Percentiles rank a stretch among this genome's conserved stretches.
Conservation (phyloP, 2,888 invertebrate species). For the Psylliodes chrysocephalus region DNA sequence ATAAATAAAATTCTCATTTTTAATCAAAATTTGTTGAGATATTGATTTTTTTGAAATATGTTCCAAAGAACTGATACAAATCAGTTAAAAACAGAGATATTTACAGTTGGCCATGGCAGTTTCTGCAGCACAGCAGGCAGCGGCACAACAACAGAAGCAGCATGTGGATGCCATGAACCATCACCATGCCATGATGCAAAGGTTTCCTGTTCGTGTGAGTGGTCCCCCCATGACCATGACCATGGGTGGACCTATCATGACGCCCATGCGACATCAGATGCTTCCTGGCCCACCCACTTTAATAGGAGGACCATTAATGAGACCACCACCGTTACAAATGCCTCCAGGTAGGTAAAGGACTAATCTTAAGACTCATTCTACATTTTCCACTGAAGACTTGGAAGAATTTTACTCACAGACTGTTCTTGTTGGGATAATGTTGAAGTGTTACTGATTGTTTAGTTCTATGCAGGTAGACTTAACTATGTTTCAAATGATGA, state of each 20-base stretch:
- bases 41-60: no score
- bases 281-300: slow-evolving; percentile 63
- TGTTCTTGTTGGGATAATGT: not conserved
- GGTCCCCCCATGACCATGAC: slow-evolving; percentile 63
- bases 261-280: slow-evolving; percentile 62
- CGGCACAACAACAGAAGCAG: slow-evolving; percentile 64
- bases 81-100: no score
- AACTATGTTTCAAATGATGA: not conserved
- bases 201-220: slow-evolving; percentile 65
- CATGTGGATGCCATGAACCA: slow-evolving; percentile 62
- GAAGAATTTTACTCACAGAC: not conserved
- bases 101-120: slow-evolving; percentile 64
- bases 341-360: slow-evolving; percentile 70
- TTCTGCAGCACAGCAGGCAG: slow-evolving; percentile 66
- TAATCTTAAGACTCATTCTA: slow-evolving; percentile 13
- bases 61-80: no score
- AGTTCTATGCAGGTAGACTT: slow-evolving; percentile 6
- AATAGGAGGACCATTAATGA: slow-evolving; percentile 72
- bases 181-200: slow-evolving; percentile 63
- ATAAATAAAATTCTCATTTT: no score
- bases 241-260: slow-evolving; percentile 67
- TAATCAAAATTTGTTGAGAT: no score
- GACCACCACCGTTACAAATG: slow-evolving; percentile 71
- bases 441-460: not conserved
- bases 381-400: slow-evolving; percentile 3